These are phyloP conservation scores for Leptoclinus maculatus DNA, from an alignment of 2,797 vertebrate genomes.

Conservation along the genomic window DNA sequence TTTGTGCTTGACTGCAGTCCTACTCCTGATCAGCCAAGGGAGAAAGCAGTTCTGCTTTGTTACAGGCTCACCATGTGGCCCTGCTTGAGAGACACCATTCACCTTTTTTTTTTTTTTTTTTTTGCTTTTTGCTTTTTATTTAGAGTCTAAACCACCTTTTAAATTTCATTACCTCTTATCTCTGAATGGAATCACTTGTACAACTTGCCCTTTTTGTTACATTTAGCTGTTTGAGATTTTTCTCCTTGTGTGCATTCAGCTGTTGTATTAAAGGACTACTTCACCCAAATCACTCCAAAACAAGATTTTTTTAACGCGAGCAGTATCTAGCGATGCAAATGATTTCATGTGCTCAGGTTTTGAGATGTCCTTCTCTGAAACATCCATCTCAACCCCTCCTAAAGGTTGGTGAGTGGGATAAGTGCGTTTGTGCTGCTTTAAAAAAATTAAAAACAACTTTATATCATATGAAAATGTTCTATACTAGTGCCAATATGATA, in stretches of 20 bases:
- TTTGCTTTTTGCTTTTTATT: conserved; percentile 55
- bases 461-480: not conserved
- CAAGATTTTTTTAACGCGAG: not conserved
- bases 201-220: conserved; percentile 29
- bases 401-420: not conserved
- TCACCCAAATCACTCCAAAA: conserved; percentile 15
- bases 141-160: conserved; percentile 62
- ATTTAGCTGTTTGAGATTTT: conserved; percentile 10
- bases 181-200: conserved; percentile 46
- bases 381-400: not conserved
- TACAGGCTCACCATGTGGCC: conserved; percentile 80
- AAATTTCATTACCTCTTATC: conserved; percentile 59
- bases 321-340: not conserved
- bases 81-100: conserved; percentile 71
- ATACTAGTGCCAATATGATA: not conserved
- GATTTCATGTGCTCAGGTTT: not conserved
- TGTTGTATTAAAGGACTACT: conserved; percentile 18
- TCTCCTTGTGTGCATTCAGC: not conserved
- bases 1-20: conserved; percentile 81
- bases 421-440: not conserved
- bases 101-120: conserved; percentile 37
- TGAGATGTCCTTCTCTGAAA: not conserved
- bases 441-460: not conserved
- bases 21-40: conserved; percentile 83
- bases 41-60: conserved; percentile 83